Conservation (phyloP, 2,888 invertebrate genomes). For the Hetaerina titia region DNA sequence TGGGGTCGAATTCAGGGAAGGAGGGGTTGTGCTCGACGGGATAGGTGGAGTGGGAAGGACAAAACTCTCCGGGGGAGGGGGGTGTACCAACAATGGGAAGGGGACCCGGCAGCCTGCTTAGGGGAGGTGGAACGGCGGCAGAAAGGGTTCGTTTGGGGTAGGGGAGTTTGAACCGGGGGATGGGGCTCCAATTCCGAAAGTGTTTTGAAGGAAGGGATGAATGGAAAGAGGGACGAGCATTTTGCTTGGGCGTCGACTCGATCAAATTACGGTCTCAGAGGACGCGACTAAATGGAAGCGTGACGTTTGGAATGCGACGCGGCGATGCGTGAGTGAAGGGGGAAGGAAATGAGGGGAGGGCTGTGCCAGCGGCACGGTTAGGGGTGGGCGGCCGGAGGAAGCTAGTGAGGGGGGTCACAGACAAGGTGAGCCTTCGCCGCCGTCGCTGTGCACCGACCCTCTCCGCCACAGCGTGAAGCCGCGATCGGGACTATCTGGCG, state of each 20-base stretch:
- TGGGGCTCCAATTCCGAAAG: background rate
- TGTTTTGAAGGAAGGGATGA: background rate
- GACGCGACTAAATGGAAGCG: slow-evolving; percentile 2
- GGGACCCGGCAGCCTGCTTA: background rate
- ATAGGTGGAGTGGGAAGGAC: background rate
- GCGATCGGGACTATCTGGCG: background rate
- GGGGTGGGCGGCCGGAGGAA: background rate
- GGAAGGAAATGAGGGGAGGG: background rate
- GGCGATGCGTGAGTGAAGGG: background rate
- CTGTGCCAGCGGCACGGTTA: background rate
- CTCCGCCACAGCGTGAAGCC: background rate
- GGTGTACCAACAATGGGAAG: background rate
- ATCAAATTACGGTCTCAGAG: slow-evolving; percentile 7
- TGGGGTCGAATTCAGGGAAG: background rate
- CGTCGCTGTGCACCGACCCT: background rate
- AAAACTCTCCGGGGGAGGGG: background rate
- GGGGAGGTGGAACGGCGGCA: background rate
- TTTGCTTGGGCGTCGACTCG: background rate
- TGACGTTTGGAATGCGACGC: background rate
- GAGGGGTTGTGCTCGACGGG: background rate
- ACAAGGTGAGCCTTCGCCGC: background rate
- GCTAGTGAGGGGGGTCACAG: background rate
- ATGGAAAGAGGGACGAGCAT: background rate
- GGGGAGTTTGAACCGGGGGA: background rate
- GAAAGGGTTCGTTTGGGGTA: background rate